Evolutionary conservation across 2,888 invertebrate genomes (phyloP).

Genomic region (Andrena flavipes): DNA sequence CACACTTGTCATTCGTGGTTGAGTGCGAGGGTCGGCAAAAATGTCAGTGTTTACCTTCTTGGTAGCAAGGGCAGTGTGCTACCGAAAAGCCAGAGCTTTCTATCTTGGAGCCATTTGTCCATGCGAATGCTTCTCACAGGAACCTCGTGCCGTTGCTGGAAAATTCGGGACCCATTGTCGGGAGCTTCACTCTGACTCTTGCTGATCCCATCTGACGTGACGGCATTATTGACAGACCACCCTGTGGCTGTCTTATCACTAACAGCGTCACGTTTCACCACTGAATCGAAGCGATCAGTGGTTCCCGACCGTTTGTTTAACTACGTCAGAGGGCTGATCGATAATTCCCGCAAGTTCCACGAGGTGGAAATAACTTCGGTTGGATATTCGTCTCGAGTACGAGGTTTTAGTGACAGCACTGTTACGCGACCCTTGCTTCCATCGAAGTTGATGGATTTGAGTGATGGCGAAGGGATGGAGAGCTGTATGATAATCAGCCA

Average conservation of each 20-base stretch:
- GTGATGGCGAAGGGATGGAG: background rate
- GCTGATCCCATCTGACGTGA: conserved; percentile 26
- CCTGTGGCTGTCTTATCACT: conserved; percentile 24
- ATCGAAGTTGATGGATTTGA: background rate
- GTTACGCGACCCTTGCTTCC: background rate
- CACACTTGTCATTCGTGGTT: background rate
- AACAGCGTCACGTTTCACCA: conserved; percentile 40
- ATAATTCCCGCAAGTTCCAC: conserved; percentile 29
- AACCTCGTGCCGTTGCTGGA: conserved; percentile 25
- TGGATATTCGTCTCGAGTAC: background rate
- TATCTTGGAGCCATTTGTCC: conserved; percentile 97
- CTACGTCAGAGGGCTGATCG: conserved; percentile 56
- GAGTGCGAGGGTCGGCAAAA: background rate
- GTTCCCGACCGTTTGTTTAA: conserved; percentile 49
- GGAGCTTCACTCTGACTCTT: conserved; percentile 24
- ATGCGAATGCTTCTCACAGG: conserved; percentile 86
- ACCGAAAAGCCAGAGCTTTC: conserved; percentile 95
- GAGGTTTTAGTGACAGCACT: conserved; percentile 1
- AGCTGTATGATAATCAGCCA: conserved; percentile 8
- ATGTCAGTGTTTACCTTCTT: conserved; percentile 88
- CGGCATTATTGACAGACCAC: conserved; percentile 58
- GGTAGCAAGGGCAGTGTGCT: conserved; percentile 94
- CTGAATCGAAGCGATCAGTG: conserved; percentile 38
- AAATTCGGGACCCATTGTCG: conserved; percentile 39
- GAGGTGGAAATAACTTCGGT: conserved; percentile 4